A percentile compares a stretch with the other conserved stretches of the same genome.
Conservation (phyloP, 2,888 invertebrate species). For the Hemistola chrysoprasaria region DNA sequence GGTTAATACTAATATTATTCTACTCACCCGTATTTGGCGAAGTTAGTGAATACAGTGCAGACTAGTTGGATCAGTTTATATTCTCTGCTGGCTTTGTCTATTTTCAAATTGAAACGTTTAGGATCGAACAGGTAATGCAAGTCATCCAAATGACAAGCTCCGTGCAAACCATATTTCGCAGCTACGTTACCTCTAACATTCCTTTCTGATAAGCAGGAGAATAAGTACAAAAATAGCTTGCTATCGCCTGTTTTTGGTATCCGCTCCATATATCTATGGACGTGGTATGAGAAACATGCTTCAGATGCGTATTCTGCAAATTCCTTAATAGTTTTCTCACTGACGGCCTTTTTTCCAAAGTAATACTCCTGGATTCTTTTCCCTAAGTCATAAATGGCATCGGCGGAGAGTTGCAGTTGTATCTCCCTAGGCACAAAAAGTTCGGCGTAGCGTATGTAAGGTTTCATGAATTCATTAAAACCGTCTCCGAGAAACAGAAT, state of each 20-base stretch:
- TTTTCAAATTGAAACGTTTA: slow-evolving; percentile 36
- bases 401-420: slow-evolving; percentile 30
- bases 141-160: slow-evolving; percentile 56
- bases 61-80: slow-evolving; percentile 47
- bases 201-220: slow-evolving; percentile 47
- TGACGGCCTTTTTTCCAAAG: slow-evolving; percentile 39
- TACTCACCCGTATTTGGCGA: slow-evolving; percentile 61
- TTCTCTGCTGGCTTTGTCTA: slow-evolving; percentile 41
- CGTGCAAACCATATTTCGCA: slow-evolving; percentile 40
- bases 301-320: slow-evolving; percentile 38
- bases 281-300: slow-evolving; percentile 31
- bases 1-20: background rate
- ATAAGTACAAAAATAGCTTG: slow-evolving; percentile 39
- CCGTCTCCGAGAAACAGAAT: slow-evolving; percentile 47
- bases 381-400: slow-evolving; percentile 38
- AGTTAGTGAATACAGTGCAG: slow-evolving; percentile 54
- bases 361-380: slow-evolving; percentile 45
- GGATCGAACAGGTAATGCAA: slow-evolving; percentile 53
- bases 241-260: slow-evolving; percentile 18
- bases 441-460: slow-evolving; percentile 42
- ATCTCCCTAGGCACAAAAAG: slow-evolving; percentile 46
- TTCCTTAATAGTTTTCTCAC: slow-evolving; percentile 34
- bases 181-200: slow-evolving; percentile 44
- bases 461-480: slow-evolving; percentile 22
- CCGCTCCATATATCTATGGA: slow-evolving; percentile 26